Base-by-base conservation (phyloP, 1,140 invertebrate genomes). In the Hyles euphorbiae region DNA sequence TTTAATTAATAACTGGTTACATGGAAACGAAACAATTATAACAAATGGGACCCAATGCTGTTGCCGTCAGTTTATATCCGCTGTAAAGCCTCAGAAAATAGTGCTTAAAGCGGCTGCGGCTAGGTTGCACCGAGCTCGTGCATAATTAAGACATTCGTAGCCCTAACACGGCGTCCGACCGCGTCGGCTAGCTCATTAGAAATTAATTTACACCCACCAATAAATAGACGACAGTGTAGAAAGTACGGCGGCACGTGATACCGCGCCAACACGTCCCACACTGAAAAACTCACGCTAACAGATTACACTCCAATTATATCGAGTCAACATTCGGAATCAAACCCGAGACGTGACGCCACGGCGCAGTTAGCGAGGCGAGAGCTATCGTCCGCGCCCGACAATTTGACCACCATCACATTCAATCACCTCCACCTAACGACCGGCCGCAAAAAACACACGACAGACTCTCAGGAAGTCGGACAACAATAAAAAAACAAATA, bases 401-500 rank as follows among this genome's bases (percentile, higher is more conserved):
- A 85, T 82, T 81, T 78, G 71, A 56, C 68, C 70, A 71, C 76
- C 72, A 88, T 84, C 80, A 76, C 83, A 86, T 88, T 88, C 84
- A 88, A 88, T 88, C 78, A 81, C 72, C 77, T 78, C 71, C 58
- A 61, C 50, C 77, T 84, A 84, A 85, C 81, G 81, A 85, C 76
- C 68, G 68, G 52, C 68, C 54, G 66, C 74, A 84, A 85, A 88
- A 87, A 85, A 81, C 74, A 56, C 64, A 74, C 79, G 74, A 78
- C 78, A 78, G 76, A 81, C 76, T 77, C 81, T 85, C 83, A 87
- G 85, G 85, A 87, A 88, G 85, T 88, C 76, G 72, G 65, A 68
- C 74, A 75, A 81, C 73, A 78, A 82, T 79, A 86, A 88, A 88
- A 86, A 86, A 88, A 83, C 85, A 86, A 88, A 87, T 85, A 88